Percentiles rank a stretch among this genome's conserved stretches.
These are phyloP conservation scores for Nothoprocta pentlandii DNA, from an alignment of 2,113 vertebrate species.

Conservation along the genomic window DNA sequence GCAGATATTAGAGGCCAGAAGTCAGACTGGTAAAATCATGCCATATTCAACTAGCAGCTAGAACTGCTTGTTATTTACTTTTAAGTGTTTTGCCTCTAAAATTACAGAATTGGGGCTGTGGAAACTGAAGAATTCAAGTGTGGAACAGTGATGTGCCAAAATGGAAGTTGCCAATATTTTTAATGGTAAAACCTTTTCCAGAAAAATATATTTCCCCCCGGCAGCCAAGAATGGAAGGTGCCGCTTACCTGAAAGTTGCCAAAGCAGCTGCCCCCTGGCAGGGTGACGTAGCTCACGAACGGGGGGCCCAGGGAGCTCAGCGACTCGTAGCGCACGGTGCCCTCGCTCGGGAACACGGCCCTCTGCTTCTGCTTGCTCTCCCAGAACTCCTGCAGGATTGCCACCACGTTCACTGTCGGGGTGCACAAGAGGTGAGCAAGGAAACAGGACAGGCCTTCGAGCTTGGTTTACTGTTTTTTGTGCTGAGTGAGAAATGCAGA, in stretches of 20 bases:
- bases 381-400: conserved; percentile 91
- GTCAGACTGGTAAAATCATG: neutral
- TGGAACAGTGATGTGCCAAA: neutral
- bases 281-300: conserved; percentile 88
- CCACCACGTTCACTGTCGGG: conserved; percentile 88
- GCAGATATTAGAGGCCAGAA: neutral
- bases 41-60: neutral
- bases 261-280: conserved; percentile 92
- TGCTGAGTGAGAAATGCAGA: neutral
- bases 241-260: conserved; percentile 89
- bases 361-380: conserved; percentile 84
- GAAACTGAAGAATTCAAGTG: neutral
- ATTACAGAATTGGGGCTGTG: neutral
- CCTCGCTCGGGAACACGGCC: conserved; percentile 74
- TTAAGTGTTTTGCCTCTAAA: neutral
- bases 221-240: neutral
- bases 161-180: too few species aligned
- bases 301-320: conserved; percentile 82
- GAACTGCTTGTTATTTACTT: neutral
- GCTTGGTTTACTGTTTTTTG: neutral
- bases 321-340: conserved; percentile 85
- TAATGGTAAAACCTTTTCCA: neutral
- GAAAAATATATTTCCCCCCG: neutral
- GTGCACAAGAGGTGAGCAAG: neutral
- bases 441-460: neutral